These are phyloP conservation scores for Chrysomela aeneicollis DNA, from an alignment of 2,888 invertebrate species.

Conservation along the genomic window DNA sequence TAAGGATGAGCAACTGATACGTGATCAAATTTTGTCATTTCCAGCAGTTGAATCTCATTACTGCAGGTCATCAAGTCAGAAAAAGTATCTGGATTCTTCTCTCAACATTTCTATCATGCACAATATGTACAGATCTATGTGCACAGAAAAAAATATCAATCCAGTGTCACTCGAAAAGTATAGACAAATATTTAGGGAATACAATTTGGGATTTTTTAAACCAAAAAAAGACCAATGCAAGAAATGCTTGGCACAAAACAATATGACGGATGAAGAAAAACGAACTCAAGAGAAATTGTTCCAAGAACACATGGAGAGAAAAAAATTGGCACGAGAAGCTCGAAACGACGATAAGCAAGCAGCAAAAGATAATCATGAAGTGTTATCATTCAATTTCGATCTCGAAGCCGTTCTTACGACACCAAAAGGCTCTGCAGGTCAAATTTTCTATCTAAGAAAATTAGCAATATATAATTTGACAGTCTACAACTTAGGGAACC, in stretches of 20 bases:
- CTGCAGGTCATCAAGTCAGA: slow-evolving; percentile 31
- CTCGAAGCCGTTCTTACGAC: slow-evolving; percentile 47
- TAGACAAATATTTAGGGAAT: slow-evolving; percentile 32
- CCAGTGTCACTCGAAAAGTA: slow-evolving; percentile 33
- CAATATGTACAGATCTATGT: slow-evolving; percentile 34
- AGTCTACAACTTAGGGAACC: slow-evolving; percentile 18
- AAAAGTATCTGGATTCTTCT: slow-evolving; percentile 35
- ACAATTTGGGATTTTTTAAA: slow-evolving; percentile 43
- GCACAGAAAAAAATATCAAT: slow-evolving; percentile 15
- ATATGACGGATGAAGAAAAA: slow-evolving; percentile 34
- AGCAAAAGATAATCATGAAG: slow-evolving; percentile 30
- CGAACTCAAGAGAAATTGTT: slow-evolving; percentile 22
- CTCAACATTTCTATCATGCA: slow-evolving; percentile 42
- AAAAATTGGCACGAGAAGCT: slow-evolving; percentile 35
- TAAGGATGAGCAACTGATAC: slow-evolving; percentile 25
- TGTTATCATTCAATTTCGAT: slow-evolving; percentile 48
- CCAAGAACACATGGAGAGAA: slow-evolving; percentile 38
- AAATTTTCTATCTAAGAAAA: slow-evolving; percentile 49
- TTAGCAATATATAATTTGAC: slow-evolving; percentile 47
- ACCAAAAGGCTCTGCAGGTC: slow-evolving; percentile 47
- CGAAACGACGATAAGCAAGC: slow-evolving; percentile 46
- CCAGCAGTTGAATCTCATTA: slow-evolving; percentile 46
- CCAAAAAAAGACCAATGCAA: slow-evolving; percentile 48
- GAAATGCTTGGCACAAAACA: slow-evolving; percentile 40
- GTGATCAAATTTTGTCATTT: slow-evolving; percentile 39